A percentile compares a stretch with the other conserved stretches of the same genome.
phyloP scores from a whole-genome alignment of 2,888 invertebrate species.

The Euzetes globulus region DNA sequence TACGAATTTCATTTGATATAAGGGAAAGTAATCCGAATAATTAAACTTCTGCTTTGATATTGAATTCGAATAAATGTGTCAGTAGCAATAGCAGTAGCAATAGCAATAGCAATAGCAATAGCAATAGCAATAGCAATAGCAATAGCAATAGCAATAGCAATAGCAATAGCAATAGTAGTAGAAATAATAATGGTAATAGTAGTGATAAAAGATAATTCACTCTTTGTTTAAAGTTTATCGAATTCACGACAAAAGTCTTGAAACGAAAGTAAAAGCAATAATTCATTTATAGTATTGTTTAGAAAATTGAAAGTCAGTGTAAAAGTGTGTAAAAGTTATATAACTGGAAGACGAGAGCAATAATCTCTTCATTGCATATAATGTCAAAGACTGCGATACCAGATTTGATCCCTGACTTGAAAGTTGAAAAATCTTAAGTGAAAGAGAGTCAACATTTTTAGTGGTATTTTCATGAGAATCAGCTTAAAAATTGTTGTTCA shows the following conservation, averaged over 20 bases:
- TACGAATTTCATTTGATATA: background rate
- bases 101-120: background rate
- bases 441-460: slow-evolving; percentile 17
- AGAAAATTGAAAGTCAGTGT: background rate
- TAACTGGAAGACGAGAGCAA: slow-evolving; percentile 2
- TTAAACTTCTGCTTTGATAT: background rate
- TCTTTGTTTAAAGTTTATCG: background rate
- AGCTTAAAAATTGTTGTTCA: background rate
- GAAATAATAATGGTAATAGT: too few species aligned
- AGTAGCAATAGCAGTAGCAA: background rate
- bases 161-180: background rate
- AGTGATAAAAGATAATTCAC: too few species aligned
- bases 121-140: background rate
- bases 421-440: slow-evolving; percentile 16
- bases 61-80: background rate
- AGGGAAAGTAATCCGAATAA: background rate
- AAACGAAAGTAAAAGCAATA: background rate
- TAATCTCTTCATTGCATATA: slow-evolving; percentile 18
- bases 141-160: background rate
- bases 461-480: slow-evolving; percentile 18
- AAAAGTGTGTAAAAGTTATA: background rate
- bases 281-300: background rate
- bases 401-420: slow-evolving; percentile 9
- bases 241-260: background rate
- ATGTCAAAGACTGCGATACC: slow-evolving; percentile 14